Evolutionary conservation across 2,888 invertebrate genomes (phyloP).

Genomic region (Sarcophaga caerulescens): DNA sequence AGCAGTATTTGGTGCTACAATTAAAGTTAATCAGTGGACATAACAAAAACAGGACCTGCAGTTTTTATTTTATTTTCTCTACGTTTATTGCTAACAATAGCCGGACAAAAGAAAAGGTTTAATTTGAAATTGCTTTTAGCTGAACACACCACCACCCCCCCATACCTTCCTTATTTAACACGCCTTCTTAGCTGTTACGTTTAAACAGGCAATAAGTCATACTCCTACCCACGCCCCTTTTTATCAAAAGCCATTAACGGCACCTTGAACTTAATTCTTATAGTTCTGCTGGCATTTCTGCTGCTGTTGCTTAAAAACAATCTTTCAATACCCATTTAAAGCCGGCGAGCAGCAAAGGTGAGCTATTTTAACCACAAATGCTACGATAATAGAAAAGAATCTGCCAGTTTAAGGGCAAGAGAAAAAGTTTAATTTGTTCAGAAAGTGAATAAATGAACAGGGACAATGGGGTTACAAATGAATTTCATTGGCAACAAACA

Average conservation of each 20-base stretch:
- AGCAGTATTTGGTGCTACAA: conserved; percentile 6
- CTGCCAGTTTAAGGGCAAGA: neutral
- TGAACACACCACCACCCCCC: neutral
- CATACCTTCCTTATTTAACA: neutral
- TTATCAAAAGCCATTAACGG: conserved; percentile 18
- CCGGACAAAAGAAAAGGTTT: conserved; percentile 32
- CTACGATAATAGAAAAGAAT: neutral
- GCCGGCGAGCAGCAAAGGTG: too few species aligned
- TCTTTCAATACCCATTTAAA: neutral
- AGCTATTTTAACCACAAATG: too few species aligned
- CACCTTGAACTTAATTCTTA: conserved; percentile 47
- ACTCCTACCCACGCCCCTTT: neutral
- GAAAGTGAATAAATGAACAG: conserved; percentile 11
- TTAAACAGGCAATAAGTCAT: too few species aligned
- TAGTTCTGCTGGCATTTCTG: too few species aligned
- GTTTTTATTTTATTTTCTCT: neutral
- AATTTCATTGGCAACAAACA: neutral
- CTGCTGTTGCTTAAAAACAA: neutral
- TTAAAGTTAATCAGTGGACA: conserved; percentile 44
- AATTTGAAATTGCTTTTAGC: conserved; percentile 31
- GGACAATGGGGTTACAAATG: neutral
- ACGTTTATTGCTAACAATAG: neutral
- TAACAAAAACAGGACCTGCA: conserved; percentile 2
- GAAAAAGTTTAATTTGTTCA: conserved; percentile 32
- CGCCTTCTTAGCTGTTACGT: too few species aligned